These are phyloP conservation scores for Aspidiotus destructor DNA, from an alignment of 2,888 invertebrate genomes.

Conservation along the genomic window DNA sequence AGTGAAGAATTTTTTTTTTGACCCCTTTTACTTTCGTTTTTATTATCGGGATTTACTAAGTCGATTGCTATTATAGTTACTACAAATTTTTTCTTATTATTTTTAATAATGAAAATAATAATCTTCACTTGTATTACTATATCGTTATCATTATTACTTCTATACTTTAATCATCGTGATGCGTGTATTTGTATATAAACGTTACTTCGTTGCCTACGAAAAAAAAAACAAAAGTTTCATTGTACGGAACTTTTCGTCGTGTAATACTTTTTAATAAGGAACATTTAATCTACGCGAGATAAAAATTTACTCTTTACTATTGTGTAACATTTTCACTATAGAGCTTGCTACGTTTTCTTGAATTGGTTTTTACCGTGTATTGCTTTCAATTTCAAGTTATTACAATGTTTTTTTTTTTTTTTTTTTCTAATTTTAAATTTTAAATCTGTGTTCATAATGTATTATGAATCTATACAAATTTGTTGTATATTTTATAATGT, in stretches of 20 bases:
- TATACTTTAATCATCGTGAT: background rate
- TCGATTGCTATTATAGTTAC: no score
- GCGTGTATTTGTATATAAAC: slow-evolving; percentile 1
- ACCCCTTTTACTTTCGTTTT: no score
- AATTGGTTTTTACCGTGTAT: background rate
- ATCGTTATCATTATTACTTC: no score
- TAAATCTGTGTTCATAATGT: slow-evolving; percentile 2
- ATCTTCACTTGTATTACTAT: no score
- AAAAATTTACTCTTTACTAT: background rate
- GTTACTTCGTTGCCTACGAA: background rate
- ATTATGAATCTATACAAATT: slow-evolving; percentile 2
- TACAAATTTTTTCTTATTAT: no score
- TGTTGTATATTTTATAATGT: slow-evolving; percentile 4
- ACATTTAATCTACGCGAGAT: no score
- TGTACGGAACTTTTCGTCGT: background rate
- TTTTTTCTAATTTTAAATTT: background rate
- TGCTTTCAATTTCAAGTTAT: background rate
- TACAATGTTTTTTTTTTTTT: no score
- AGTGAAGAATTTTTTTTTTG: no score
- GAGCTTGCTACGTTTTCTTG: slow-evolving; percentile 1
- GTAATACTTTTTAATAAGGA: no score
- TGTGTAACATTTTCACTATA: background rate
- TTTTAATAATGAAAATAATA: no score
- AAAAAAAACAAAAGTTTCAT: background rate
- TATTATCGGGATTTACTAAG: no score